These are phyloP conservation scores for Notothenia rossii DNA, from an alignment of 2,113 vertebrate genomes.

Conservation along the genomic window DNA sequence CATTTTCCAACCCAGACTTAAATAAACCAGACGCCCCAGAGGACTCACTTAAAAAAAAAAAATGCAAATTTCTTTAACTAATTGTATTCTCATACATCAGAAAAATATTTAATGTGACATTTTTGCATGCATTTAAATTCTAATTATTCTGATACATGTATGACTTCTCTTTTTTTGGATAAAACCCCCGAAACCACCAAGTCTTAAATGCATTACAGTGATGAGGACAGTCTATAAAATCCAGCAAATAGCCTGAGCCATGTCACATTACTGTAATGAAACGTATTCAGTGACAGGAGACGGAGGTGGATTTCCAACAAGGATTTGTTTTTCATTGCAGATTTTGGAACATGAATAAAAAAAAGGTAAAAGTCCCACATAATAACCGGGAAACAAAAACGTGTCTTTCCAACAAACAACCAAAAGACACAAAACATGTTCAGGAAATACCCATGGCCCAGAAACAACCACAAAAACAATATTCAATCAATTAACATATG, in stretches of 20 bases:
- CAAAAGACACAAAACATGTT: neutral
- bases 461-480: too few relatives aligned
- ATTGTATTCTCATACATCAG: neutral
- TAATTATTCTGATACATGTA: neutral
- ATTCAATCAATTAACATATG: neutral
- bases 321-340: neutral
- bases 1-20: neutral
- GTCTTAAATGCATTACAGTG: neutral
- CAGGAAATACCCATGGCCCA: too few relatives aligned
- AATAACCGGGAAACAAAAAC: neutral
- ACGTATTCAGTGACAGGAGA: neutral
- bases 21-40: neutral
- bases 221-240: neutral
- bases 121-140: neutral
- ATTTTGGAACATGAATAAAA: slow-evolving; percentile 18
- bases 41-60: neutral
- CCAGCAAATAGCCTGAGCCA: neutral
- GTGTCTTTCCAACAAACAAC: neutral
- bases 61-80: neutral
- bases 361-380: neutral
- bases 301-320: neutral
- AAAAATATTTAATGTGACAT: neutral
- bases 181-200: neutral
- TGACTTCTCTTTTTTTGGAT: neutral
- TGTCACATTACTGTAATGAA: neutral